Evolutionary conservation across 2,888 invertebrate genomes (phyloP).

Genomic region (Pyrocoelia pectoralis): DNA sequence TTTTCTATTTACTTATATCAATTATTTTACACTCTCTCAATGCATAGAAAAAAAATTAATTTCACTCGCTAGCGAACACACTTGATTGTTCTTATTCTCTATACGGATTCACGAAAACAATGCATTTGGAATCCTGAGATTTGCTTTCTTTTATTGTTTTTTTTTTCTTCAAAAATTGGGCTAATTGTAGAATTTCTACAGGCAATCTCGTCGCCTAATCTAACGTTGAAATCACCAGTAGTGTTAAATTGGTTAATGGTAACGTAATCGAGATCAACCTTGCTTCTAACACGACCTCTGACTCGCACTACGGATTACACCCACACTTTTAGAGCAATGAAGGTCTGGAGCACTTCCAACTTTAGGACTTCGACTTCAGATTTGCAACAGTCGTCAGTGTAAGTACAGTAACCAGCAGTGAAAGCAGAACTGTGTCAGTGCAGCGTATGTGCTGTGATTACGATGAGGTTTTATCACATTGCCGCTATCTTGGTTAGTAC

Average conservation of each 20-base stretch:
- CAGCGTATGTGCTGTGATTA: slow-evolving; percentile 34
- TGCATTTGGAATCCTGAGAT: no score
- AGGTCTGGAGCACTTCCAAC: slow-evolving; percentile 32
- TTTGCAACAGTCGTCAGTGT: slow-evolving; percentile 36
- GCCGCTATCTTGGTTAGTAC: slow-evolving; percentile 25
- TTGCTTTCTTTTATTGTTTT: no score
- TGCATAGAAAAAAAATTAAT: no score
- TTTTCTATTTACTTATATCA: no score
- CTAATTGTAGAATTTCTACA: no score
- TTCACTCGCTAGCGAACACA: no score
- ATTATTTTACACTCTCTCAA: no score
- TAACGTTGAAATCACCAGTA: slow-evolving; percentile 2
- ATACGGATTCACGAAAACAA: no score
- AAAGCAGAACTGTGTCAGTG: slow-evolving; percentile 37
- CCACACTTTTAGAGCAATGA: slow-evolving; percentile 33
- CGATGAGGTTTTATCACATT: slow-evolving; percentile 22
- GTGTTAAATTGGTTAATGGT: no score
- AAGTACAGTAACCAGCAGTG: slow-evolving; percentile 36
- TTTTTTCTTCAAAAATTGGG: no score
- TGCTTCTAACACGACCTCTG: slow-evolving; percentile 27
- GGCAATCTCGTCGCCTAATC: background rate
- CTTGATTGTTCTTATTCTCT: no score
- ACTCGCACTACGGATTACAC: slow-evolving; percentile 31
- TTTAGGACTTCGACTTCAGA: slow-evolving; percentile 21
- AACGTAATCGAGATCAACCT: slow-evolving; percentile 24